Percentiles rank a stretch among this genome's conserved stretches.
These are phyloP conservation scores for Tarsius wallacei DNA, from an alignment of 2,797 vertebrate species.

Conservation along the genomic window DNA sequence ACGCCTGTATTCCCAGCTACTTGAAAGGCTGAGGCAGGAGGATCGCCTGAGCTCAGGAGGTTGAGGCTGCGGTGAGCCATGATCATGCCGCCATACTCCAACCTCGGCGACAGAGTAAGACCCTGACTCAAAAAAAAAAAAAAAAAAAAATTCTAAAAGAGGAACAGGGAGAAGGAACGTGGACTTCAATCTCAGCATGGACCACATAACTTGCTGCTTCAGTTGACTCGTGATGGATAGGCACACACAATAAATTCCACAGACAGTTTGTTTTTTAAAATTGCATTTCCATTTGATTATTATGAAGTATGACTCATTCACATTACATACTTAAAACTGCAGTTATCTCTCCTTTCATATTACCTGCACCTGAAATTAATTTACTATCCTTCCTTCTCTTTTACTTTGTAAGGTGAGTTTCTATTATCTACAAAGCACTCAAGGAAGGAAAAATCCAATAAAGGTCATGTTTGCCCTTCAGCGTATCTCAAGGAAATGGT, in stretches of 20 bases:
- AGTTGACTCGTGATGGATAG: background rate
- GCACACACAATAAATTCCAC: background rate
- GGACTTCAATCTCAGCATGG: background rate
- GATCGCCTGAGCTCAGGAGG: too few relatives aligned
- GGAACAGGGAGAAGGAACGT: background rate
- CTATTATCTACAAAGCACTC: background rate
- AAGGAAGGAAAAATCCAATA: background rate
- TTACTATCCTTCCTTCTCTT: background rate
- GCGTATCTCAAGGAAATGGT: background rate
- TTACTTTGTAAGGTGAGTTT: background rate
- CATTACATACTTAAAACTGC: background rate
- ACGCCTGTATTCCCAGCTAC: too few relatives aligned
- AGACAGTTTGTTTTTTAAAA: background rate
- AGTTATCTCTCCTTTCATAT: background rate
- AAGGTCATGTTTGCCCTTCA: background rate
- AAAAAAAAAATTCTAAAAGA: background rate
- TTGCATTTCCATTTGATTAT: background rate
- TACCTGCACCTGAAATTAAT: background rate
- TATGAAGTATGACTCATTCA: background rate
- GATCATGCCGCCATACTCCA: too few relatives aligned
- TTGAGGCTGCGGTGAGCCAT: too few relatives aligned
- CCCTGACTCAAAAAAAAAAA: background rate
- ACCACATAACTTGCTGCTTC: background rate
- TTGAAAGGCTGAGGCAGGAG: too few relatives aligned
- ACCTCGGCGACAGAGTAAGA: too few relatives aligned